These are phyloP conservation scores for Pagrus major DNA, from an alignment of 2,113 vertebrate species.

Conservation along the genomic window DNA sequence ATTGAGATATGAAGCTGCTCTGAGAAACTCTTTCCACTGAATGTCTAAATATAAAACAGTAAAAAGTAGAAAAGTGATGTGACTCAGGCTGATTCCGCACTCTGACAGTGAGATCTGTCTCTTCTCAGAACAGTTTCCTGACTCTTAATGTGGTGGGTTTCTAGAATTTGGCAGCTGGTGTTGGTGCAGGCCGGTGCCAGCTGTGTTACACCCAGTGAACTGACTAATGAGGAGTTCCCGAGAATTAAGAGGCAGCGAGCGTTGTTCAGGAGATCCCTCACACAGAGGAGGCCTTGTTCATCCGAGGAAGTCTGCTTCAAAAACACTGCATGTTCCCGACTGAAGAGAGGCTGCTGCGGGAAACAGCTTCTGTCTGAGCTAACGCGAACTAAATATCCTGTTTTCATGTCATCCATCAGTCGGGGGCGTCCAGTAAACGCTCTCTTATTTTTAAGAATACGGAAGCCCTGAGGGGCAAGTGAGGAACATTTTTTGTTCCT, in stretches of 20 bases:
- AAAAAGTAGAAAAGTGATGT: background rate
- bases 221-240: background rate
- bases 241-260: slow-evolving; percentile 17
- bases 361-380: too few relatives aligned
- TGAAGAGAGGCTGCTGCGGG: background rate
- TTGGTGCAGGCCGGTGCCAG: background rate
- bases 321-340: background rate
- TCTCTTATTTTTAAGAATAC: too few relatives aligned
- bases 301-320: background rate
- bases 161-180: background rate
- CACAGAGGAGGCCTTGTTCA: slow-evolving; percentile 55
- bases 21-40: too few relatives aligned
- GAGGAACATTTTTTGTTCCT: too few relatives aligned
- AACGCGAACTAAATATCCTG: too few relatives aligned
- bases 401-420: too few relatives aligned
- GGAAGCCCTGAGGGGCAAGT: too few relatives aligned
- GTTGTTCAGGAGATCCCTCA: background rate
- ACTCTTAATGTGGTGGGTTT: background rate
- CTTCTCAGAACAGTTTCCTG: background rate
- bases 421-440: too few relatives aligned
- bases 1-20: too few relatives aligned
- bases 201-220: background rate
- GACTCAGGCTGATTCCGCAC: background rate
- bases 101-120: too few relatives aligned
- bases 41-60: background rate